Evolutionary conservation across 2,888 invertebrate genomes (phyloP).

Genomic region (Tethea ocularis): DNA sequence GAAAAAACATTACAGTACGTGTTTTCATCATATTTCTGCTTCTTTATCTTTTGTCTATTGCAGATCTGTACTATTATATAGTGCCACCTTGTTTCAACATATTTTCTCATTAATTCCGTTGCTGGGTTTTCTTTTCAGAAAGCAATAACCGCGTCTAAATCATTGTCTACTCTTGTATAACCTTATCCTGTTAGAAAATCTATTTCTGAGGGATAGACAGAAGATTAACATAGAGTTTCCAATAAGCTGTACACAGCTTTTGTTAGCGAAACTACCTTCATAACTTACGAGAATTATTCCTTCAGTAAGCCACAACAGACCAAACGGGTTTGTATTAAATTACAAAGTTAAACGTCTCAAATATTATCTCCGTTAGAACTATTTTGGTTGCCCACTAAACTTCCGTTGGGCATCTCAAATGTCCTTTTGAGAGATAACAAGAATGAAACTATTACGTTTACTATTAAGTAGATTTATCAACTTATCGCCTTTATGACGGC

Average conservation of each 20-base stretch:
- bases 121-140: too few species aligned
- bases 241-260: slow-evolving; percentile 1
- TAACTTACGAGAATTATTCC: slow-evolving; percentile 5
- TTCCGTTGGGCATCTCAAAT: slow-evolving; percentile 36
- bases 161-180: not conserved
- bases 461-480: slow-evolving; percentile 11
- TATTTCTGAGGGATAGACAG: not conserved
- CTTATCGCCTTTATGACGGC: slow-evolving; percentile 5
- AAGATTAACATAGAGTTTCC: not conserved
- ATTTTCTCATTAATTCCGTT: too few species aligned
- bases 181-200: not conserved
- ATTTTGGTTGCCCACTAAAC: slow-evolving; percentile 41
- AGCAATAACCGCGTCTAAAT: not conserved
- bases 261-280: not conserved
- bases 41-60: too few species aligned
- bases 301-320: slow-evolving; percentile 15
- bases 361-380: slow-evolving; percentile 48
- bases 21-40: too few species aligned
- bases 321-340: slow-evolving; percentile 34
- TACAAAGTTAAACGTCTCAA: slow-evolving; percentile 37
- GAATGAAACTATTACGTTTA: slow-evolving; percentile 22
- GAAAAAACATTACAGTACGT: too few species aligned
- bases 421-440: slow-evolving; percentile 32
- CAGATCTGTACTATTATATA: too few species aligned
- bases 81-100: too few species aligned